phyloP scores from a whole-genome alignment of 2,113 vertebrate species.

The Gasterosteus nipponicus region DNA sequence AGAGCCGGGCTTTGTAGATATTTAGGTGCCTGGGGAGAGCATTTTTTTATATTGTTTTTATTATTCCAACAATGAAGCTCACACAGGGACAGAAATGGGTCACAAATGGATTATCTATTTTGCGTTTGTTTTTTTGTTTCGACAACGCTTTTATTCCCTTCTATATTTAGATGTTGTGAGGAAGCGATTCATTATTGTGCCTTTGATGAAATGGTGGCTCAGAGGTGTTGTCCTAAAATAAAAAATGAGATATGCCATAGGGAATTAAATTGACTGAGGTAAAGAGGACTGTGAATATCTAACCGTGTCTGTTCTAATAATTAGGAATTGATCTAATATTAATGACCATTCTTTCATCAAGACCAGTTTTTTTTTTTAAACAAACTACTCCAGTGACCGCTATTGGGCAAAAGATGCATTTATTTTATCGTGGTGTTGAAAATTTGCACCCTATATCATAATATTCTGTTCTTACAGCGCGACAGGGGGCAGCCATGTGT shows the following conservation, averaged over 20 bases:
- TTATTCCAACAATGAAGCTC: constrained; percentile 69
- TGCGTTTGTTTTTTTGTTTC: constrained; percentile 62
- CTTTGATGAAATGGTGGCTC: constrained; percentile 55
- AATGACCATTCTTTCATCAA: background rate
- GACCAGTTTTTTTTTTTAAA: background rate
- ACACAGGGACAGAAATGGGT: constrained; percentile 77
- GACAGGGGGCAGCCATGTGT: background rate
- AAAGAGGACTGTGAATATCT: background rate
- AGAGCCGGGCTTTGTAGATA: constrained; percentile 73
- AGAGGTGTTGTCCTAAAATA: constrained; percentile 28
- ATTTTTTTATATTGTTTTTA: constrained; percentile 50
- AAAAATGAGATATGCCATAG: background rate
- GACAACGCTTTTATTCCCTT: constrained; percentile 65
- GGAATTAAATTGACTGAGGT: background rate
- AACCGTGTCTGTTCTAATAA: background rate
- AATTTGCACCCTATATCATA: background rate
- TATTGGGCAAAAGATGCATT: constrained; percentile 9
- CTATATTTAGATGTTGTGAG: constrained; percentile 65
- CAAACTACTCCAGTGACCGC: background rate
- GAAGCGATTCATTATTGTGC: constrained; percentile 57
- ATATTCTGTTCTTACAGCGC: background rate
- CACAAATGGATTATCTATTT: constrained; percentile 77
- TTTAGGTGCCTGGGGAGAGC: constrained; percentile 61
- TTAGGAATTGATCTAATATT: background rate
- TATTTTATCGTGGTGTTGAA: background rate